A percentile compares a stretch with the other conserved stretches of the same genome.
These are phyloP conservation scores for Drosophila leontia DNA, from an alignment of 1,140 invertebrate genomes.

Conservation along the genomic window DNA sequence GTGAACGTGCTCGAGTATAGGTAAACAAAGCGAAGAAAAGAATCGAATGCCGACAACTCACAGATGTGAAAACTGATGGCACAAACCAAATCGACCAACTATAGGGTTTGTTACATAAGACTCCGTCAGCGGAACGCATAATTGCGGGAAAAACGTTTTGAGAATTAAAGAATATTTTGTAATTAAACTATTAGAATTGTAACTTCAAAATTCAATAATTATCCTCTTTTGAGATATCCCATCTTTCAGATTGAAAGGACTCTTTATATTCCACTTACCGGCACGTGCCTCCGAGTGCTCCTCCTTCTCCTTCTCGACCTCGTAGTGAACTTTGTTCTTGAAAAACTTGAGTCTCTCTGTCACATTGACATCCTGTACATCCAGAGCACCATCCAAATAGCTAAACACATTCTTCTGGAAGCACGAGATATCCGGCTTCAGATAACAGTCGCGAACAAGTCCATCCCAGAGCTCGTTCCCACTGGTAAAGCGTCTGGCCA, in stretches of 20 bases:
- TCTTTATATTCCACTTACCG: slow-evolving; percentile 46
- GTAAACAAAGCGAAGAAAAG: slow-evolving; percentile 76
- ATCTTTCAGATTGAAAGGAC: neutral
- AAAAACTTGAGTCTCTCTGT: slow-evolving; percentile 89
- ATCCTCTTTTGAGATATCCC: neutral
- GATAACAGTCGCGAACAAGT: slow-evolving; percentile 89
- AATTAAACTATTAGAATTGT: neutral
- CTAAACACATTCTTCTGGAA: slow-evolving; percentile 91
- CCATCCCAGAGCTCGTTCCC: slow-evolving; percentile 90
- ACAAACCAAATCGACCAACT: slow-evolving; percentile 31
- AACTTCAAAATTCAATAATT: neutral
- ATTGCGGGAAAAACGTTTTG: neutral
- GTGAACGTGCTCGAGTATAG: slow-evolving; percentile 65
- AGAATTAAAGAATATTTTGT: neutral
- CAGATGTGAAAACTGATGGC: slow-evolving; percentile 65
- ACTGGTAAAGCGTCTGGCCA: slow-evolving; percentile 85
- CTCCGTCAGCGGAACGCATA: slow-evolving; percentile 23
- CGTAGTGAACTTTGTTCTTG: slow-evolving; percentile 88
- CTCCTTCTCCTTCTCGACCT: slow-evolving; percentile 79
- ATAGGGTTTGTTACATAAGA: slow-evolving; percentile 38
- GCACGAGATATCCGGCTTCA: slow-evolving; percentile 88
- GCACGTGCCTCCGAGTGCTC: slow-evolving; percentile 52
- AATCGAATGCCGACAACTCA: slow-evolving; percentile 43
- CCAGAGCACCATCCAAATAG: slow-evolving; percentile 88
- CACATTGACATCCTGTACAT: slow-evolving; percentile 88